These are phyloP conservation scores for Cotesia glomerata DNA, from an alignment of 1,140 invertebrate genomes.

Conservation along the genomic window DNA sequence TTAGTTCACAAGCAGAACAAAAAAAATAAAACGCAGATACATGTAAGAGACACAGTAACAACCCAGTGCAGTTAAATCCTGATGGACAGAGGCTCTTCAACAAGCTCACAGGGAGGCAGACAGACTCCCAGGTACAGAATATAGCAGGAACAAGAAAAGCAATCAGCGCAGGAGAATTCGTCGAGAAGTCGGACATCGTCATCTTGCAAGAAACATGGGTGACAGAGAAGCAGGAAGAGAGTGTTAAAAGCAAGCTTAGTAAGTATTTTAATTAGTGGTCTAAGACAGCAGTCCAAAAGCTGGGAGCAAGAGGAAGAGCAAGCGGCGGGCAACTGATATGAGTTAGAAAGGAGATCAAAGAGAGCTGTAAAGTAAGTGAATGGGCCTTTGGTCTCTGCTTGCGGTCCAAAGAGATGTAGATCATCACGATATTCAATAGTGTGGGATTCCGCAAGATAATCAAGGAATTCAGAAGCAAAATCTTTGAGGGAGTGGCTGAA, in stretches of 20 bases:
- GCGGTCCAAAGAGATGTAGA: background rate
- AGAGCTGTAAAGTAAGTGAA: background rate
- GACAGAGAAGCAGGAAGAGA: constrained; percentile 21
- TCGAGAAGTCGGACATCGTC: constrained; percentile 25
- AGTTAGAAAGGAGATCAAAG: constrained; percentile 22
- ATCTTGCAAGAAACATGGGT: constrained; percentile 35
- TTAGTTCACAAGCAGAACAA: too few species aligned
- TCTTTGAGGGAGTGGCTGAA: too few species aligned
- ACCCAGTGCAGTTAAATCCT: too few species aligned
- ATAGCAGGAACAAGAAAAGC: constrained; percentile 22
- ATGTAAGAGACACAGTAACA: too few species aligned
- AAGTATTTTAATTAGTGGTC: constrained; percentile 27
- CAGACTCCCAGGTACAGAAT: too few species aligned
- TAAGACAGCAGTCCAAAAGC: constrained; percentile 15
- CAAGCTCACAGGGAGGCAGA: too few species aligned
- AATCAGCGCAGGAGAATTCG: constrained; percentile 21
- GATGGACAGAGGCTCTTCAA: too few species aligned
- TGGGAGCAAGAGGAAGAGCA: constrained; percentile 32
- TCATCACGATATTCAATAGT: too few species aligned
- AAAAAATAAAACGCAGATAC: too few species aligned
- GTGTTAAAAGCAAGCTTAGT: constrained; percentile 6
- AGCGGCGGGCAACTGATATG: constrained; percentile 32
- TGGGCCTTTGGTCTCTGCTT: constrained; percentile 12
- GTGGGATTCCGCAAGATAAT: too few species aligned
- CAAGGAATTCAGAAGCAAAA: too few species aligned